Percentiles rank a stretch among this genome's conserved stretches.
Evolutionary conservation across 2,797 vertebrate genomes (phyloP).

Genomic region (Pantherophis vulpinus): DNA sequence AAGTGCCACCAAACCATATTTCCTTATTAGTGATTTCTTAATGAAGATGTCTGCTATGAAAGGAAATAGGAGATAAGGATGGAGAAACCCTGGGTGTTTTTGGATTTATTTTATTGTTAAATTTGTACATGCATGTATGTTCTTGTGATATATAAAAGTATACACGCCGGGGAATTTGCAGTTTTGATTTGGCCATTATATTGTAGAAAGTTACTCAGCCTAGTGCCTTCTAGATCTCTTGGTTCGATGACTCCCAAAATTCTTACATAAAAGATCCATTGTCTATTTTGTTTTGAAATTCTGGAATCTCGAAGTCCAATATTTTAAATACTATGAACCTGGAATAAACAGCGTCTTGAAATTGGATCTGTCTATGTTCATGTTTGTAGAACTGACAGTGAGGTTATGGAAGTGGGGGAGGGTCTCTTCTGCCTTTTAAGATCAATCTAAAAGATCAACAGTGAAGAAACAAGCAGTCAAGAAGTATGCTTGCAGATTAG

Average conservation of each 20-base stretch:
- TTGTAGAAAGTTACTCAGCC: not conserved
- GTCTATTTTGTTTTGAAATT: not conserved
- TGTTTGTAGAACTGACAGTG: not conserved
- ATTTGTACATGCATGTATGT: not conserved
- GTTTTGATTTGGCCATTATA: not conserved
- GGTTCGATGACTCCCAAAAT: not conserved
- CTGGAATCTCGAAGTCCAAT: not conserved
- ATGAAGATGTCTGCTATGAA: not conserved
- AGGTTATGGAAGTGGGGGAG: not conserved
- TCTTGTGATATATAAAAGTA: not conserved
- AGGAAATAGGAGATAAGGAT: conserved; percentile 1
- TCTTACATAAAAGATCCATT: not conserved
- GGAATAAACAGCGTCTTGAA: not conserved
- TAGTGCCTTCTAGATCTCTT: not conserved
- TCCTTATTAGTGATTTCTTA: not conserved
- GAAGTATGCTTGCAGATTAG: not conserved
- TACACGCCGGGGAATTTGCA: not conserved
- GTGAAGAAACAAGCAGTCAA: not conserved
- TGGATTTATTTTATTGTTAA: not conserved
- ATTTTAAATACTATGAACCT: not conserved
- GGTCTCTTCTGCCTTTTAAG: not conserved
- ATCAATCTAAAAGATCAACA: not conserved
- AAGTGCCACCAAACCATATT: conserved; percentile 6
- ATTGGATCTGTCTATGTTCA: not conserved
- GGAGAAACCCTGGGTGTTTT: not conserved